Percentiles rank a stretch among this genome's conserved stretches.
phyloP scores from a whole-genome alignment of 2,113 vertebrate species.

The Chelonoidis abingdonii region DNA sequence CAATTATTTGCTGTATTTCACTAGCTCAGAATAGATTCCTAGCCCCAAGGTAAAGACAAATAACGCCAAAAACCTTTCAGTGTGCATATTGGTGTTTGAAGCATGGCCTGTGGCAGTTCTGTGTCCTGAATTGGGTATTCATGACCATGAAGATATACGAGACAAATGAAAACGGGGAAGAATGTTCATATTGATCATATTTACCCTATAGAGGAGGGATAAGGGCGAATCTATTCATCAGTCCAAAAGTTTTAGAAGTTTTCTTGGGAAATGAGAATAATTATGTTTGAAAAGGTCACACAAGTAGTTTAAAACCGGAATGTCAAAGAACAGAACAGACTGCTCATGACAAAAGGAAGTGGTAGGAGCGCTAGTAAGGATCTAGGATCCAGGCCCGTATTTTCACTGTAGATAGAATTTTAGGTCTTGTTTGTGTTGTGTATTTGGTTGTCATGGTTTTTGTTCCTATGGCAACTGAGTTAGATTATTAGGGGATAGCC shows the following conservation, averaged over 20 bases:
- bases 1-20: not conserved
- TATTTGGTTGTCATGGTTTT: no score
- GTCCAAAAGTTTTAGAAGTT: conserved; percentile 1
- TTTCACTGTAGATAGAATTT: no score
- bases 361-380: no score
- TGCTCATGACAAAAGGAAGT: not conserved
- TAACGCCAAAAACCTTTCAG: not conserved
- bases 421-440: no score
- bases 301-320: not conserved
- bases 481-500: no score
- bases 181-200: not conserved
- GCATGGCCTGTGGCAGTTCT: not conserved
- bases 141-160: fast-evolving
- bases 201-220: not conserved
- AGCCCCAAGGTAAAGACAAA: not conserved
- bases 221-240: conserved; percentile 29
- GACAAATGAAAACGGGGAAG: not conserved
- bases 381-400: no score
- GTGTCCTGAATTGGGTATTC: not conserved
- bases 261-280: conserved; percentile 5
- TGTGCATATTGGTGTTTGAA: not conserved
- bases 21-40: not conserved
- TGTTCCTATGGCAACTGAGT: no score
- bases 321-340: not conserved
- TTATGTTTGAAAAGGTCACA: conserved; percentile 37